Percentiles rank a stretch among this genome's conserved stretches.
These are phyloP conservation scores for Trididemnum nubilum DNA, from an alignment of 23 tunicate genomes.

Conservation along the genomic window DNA sequence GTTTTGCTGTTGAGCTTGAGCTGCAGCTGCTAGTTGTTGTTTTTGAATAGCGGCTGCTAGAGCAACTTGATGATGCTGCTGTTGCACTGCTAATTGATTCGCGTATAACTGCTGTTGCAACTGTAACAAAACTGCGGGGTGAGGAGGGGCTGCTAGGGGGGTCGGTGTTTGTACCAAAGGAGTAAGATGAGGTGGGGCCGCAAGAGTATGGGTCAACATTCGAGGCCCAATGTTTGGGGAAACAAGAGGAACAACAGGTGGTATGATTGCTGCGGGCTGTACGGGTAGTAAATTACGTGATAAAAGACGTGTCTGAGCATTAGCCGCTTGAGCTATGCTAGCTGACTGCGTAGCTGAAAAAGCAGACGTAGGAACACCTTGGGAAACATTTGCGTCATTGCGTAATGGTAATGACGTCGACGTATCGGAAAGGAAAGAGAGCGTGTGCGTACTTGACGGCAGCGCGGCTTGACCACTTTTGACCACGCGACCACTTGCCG, in stretches of 20 bases:
- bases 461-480: neutral
- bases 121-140: constrained; percentile 51
- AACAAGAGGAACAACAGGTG: constrained; percentile 45
- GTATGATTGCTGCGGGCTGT: constrained; percentile 34
- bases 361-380: neutral
- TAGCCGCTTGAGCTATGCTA: neutral
- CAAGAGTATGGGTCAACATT: constrained; percentile 35
- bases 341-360: neutral
- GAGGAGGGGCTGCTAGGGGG: constrained; percentile 36
- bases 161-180: constrained; percentile 40
- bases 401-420: neutral
- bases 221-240: constrained; percentile 44
- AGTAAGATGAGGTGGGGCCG: constrained; percentile 41
- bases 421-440: constrained; percentile 12
- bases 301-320: constrained; percentile 14
- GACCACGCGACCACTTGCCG: neutral
- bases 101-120: constrained; percentile 61
- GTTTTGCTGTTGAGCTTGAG: constrained; percentile 38
- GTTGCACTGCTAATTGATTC: constrained; percentile 45
- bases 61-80: constrained; percentile 58
- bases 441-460: neutral
- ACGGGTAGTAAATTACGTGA: constrained; percentile 26
- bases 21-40: constrained; percentile 52
- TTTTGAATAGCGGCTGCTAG: constrained; percentile 36
- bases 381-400: neutral